These are phyloP conservation scores for Orius insidiosus DNA, from an alignment of 1,140 invertebrate genomes.

Conservation along the genomic window DNA sequence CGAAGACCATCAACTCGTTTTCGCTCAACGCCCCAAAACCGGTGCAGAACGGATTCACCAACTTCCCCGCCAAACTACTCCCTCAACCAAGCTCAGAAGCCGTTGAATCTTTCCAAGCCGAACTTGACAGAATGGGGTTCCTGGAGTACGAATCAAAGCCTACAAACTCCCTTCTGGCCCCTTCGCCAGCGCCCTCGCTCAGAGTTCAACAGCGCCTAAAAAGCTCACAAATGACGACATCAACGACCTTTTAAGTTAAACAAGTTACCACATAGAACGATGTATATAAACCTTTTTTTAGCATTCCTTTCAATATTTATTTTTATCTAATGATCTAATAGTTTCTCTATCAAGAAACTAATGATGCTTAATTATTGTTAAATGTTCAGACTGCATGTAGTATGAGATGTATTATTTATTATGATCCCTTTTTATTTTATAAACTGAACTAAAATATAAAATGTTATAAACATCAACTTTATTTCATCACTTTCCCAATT, in stretches of 20 bases:
- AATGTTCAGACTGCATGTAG: too few relatives aligned
- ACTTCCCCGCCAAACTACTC: conserved; percentile 1
- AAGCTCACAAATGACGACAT: conserved; percentile 5
- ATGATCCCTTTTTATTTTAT: too few relatives aligned
- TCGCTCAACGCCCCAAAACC: too few relatives aligned
- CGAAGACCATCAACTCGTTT: too few relatives aligned
- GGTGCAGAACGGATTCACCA: not conserved
- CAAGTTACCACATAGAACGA: not conserved
- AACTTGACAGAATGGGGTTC: conserved; percentile 1
- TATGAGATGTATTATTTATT: not conserved
- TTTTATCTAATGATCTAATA: not conserved
- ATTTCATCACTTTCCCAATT: too few relatives aligned
- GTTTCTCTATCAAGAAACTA: too few relatives aligned
- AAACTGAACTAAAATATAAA: too few relatives aligned
- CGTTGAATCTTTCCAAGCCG: not conserved
- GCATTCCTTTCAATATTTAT: not conserved
- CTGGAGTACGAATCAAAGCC: not conserved
- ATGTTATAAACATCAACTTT: too few relatives aligned
- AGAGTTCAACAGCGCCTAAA: not conserved
- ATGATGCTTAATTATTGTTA: too few relatives aligned
- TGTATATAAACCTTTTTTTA: not conserved
- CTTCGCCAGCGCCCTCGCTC: not conserved
- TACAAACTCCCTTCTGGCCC: not conserved
- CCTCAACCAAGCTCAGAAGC: not conserved
- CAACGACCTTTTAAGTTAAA: conserved; percentile 6